These are phyloP conservation scores for Adineta ricciae DNA, from an alignment of 2,888 invertebrate genomes.

Conservation along the genomic window DNA sequence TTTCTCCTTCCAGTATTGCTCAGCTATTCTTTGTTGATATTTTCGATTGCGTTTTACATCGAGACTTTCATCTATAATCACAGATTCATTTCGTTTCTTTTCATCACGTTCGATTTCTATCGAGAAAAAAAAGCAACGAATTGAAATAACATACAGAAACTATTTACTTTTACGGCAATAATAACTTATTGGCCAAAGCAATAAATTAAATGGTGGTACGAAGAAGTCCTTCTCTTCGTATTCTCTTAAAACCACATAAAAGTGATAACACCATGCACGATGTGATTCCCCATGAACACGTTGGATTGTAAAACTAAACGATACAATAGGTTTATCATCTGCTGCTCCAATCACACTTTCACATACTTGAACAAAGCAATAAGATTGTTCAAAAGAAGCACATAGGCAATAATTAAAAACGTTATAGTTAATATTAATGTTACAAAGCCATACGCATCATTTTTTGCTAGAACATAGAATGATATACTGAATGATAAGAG, in stretches of 20 bases:
- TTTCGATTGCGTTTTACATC: neutral
- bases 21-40: neutral
- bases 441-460: constrained; percentile 5
- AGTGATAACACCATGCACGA: constrained; percentile 27
- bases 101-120: neutral
- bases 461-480: neutral
- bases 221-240: neutral
- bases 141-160: too few species aligned
- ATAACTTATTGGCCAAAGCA: neutral
- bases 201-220: constrained; percentile 7
- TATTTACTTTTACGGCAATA: neutral
- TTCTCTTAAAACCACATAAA: constrained; percentile 19
- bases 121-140: neutral
- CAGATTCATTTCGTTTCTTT: neutral
- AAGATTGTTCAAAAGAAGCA: constrained; percentile 28
- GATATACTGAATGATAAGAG: neutral
- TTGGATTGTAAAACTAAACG: constrained; percentile 28
- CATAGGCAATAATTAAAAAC: constrained; percentile 26
- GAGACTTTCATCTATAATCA: neutral
- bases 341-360: neutral
- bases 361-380: constrained; percentile 33
- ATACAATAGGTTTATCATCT: neutral
- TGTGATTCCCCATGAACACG: constrained; percentile 29
- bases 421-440: neutral
- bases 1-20: neutral